Conservation (phyloP, 2,888 invertebrate genomes). For the Chymomyza procnemis region DNA sequence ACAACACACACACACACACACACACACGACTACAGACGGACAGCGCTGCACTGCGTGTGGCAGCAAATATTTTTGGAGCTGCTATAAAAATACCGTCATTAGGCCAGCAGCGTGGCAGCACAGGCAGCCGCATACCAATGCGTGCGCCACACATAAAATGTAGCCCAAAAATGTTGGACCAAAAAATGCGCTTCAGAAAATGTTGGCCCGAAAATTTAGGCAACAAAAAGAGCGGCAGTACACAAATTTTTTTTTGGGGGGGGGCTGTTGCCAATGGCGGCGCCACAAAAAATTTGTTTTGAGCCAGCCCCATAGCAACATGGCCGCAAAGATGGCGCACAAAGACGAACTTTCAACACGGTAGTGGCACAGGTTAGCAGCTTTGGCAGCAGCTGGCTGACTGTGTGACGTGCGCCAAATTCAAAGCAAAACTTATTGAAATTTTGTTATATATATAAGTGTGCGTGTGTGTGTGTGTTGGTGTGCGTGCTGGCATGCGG, state of each 20-base stretch:
- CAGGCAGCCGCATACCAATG: constrained; percentile 50
- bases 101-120: constrained; percentile 68
- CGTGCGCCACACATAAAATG: constrained; percentile 49
- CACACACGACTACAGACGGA: no score
- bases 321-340: constrained; percentile 30
- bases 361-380: constrained; percentile 35
- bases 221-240: constrained; percentile 16
- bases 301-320: constrained; percentile 60
- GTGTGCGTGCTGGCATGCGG: constrained; percentile 1
- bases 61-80: constrained; percentile 64
- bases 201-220: constrained; percentile 6
- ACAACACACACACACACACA: background rate
- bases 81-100: constrained; percentile 72
- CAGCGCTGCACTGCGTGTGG: constrained; percentile 5
- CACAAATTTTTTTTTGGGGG: background rate
- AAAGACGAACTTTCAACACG: constrained; percentile 63
- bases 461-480: background rate
- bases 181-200: constrained; percentile 26
- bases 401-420: background rate
- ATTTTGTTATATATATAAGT: background rate
- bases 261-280: constrained; percentile 25
- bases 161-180: background rate
- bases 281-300: constrained; percentile 13
- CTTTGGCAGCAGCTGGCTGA: constrained; percentile 10
- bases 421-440: background rate